Evolutionary conservation across 2,888 invertebrate species (phyloP).

Genomic region (Deilephila elpenor): DNA sequence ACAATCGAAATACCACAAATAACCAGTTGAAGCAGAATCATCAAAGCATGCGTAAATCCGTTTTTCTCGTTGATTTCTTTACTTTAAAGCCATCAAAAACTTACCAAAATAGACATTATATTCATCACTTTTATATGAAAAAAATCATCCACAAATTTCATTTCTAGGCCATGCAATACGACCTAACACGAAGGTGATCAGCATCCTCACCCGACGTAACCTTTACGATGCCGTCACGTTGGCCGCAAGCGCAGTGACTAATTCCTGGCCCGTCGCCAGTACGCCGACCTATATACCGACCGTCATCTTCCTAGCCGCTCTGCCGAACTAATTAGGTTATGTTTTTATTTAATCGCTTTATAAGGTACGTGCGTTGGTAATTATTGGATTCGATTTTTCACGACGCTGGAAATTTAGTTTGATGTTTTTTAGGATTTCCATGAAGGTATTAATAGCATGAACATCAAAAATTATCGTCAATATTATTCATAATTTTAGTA

Average conservation of each 20-base stretch:
- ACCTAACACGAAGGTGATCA: slow-evolving; percentile 18
- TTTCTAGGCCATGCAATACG: background rate
- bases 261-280: slow-evolving; percentile 74
- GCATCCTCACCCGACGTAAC: slow-evolving; percentile 55
- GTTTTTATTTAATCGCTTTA: slow-evolving; percentile 58
- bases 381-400: background rate
- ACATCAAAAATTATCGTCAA: too few species aligned
- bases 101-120: too few species aligned
- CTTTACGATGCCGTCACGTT: slow-evolving; percentile 70
- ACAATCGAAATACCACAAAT: too few species aligned
- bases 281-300: slow-evolving; percentile 77
- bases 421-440: too few species aligned
- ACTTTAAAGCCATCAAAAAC: too few species aligned
- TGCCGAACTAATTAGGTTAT: slow-evolving; percentile 69
- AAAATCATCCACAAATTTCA: background rate
- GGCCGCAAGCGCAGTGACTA: slow-evolving; percentile 72
- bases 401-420: background rate
- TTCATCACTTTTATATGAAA: too few species aligned
- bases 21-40: too few species aligned
- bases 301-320: slow-evolving; percentile 71
- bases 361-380: slow-evolving; percentile 43
- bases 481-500: too few species aligned
- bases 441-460: too few species aligned
- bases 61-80: too few species aligned
- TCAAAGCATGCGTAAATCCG: too few species aligned